Conservation (phyloP, 2,113 vertebrate species). For the Bufo gargarizans region DNA sequence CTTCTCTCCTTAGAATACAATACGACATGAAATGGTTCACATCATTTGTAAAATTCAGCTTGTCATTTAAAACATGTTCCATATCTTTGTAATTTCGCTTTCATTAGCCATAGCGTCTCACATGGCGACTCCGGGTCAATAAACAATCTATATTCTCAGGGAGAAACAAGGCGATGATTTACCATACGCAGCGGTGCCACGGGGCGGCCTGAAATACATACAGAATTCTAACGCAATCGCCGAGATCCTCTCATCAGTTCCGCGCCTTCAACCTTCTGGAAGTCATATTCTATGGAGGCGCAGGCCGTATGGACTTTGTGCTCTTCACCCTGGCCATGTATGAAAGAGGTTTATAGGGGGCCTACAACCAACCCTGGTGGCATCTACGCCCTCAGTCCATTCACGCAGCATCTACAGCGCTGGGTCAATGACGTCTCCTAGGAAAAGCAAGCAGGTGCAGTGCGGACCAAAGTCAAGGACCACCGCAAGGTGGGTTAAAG, state of each 20-base stretch:
- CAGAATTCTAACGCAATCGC: background rate
- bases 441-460: too few relatives aligned
- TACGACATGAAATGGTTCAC: constrained; percentile 7
- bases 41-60: background rate
- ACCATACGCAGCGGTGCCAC: background rate
- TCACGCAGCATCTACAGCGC: too few relatives aligned
- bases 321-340: too few relatives aligned
- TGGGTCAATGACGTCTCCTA: too few relatives aligned
- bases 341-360: too few relatives aligned
- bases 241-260: constrained; percentile 33
- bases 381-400: too few relatives aligned
- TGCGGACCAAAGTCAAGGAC: too few relatives aligned
- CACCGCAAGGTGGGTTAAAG: too few relatives aligned
- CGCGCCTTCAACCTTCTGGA: background rate
- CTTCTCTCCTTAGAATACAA: background rate
- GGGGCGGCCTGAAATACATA: background rate
- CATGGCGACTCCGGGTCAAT: constrained; percentile 33
- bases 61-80: constrained; percentile 29
- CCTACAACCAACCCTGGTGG: too few relatives aligned
- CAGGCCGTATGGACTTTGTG: background rate
- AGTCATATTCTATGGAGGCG: background rate
- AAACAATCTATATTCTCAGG: constrained; percentile 31
- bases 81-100: constrained; percentile 26
- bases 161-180: constrained; percentile 16
- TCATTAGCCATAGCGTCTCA: constrained; percentile 35